Evolutionary conservation across 2,888 invertebrate genomes (phyloP).

Genomic region (Pheosia tremula): DNA sequence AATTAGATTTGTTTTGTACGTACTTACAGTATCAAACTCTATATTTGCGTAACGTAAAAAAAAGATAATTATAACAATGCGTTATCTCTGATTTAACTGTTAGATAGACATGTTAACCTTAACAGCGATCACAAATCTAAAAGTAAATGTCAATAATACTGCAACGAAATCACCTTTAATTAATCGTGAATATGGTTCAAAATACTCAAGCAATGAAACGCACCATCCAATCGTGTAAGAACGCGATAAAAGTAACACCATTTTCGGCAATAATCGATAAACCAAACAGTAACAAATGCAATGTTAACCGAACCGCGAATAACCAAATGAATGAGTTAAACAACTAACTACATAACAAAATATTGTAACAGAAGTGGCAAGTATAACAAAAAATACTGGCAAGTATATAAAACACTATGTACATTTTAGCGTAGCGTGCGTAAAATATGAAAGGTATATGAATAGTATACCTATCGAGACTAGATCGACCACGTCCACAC

Average conservation of each 20-base stretch:
- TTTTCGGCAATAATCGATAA: constrained; percentile 36
- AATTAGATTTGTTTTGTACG: no score
- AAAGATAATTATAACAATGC: no score
- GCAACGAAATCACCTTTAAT: background rate
- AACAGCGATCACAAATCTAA: no score
- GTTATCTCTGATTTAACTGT: no score
- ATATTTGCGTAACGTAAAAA: no score
- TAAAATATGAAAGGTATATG: constrained; percentile 19
- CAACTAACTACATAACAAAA: background rate
- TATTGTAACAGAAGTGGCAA: constrained; percentile 1
- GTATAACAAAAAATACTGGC: constrained; percentile 7
- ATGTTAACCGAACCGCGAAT: background rate
- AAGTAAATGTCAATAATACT: background rate
- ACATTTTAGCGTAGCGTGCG: constrained; percentile 26
- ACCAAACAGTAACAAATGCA: constrained; percentile 22
- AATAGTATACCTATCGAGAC: constrained; percentile 24
- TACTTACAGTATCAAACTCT: no score
- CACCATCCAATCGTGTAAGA: constrained; percentile 22
- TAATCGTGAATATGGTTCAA: background rate
- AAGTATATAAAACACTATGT: constrained; percentile 17
- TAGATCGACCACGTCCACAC: constrained; percentile 23
- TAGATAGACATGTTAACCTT: no score
- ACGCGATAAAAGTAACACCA: constrained; percentile 29
- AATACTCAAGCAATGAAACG: background rate
- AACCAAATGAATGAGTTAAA: background rate